Base-by-base conservation (phyloP, 2,797 vertebrate species). In the Smutsia temminckii region DNA sequence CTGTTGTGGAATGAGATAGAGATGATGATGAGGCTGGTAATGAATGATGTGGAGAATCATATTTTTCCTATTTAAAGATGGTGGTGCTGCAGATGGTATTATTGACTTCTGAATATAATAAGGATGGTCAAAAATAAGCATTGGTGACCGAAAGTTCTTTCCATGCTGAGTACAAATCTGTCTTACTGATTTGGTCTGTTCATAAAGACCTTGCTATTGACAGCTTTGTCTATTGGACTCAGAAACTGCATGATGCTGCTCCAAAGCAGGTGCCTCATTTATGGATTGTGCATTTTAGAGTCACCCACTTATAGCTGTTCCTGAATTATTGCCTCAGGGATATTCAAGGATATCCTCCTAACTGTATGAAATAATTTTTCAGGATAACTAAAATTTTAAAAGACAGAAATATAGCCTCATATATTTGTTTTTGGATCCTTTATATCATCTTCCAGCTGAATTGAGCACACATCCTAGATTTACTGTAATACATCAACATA, bases 41-140 rank as follows among this genome's bases (percentile, higher is more conserved):
- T 61, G 10, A 51, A 25, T 42, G 20, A 72, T 32, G 14, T 11
- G 4, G 14, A 59, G 6, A 78, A 63, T 89, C 42, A 27, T 91
- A n/a, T 37, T 79, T 74, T 93, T 91, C 11, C 27, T 89, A n/a
- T 78, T 84, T 81, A 89, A 94, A 80, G 34, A 61, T 63, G 29
- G 16, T 34, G 29, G 16, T 34, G 29, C 34, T 89, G 61, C 14
- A 40, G 20, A 75, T 95, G 55, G 64, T 59, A 59, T 95, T 61
- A 14, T 0, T 90, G 83, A 61, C 8, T 80, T 81, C 32, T 84
- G 18, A 75, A 69, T 64, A 89, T 27, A 87, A 79, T 34, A 64
- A 71, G 17, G 10, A 29, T 68, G 8, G 29, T 32, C 32, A 17
- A 83, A 91, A 86, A 80, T 86, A 95, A 89, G 27, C 69, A 57